phyloP scores from a whole-genome alignment of 2,113 vertebrate species.

The Dicerorhinus sumatrensis region DNA sequence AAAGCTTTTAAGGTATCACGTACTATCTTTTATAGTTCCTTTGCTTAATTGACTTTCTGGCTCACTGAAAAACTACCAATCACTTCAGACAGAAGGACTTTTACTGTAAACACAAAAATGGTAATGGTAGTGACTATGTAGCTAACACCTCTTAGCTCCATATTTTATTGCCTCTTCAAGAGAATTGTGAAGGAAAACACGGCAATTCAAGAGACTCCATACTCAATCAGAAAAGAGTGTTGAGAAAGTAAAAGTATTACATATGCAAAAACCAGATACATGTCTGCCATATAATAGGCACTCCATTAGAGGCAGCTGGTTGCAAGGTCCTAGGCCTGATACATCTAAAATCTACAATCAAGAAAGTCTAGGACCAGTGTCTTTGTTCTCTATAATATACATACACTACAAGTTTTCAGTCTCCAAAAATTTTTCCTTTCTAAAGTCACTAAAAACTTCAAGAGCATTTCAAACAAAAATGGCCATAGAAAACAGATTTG shows the following conservation, averaged over 20 bases:
- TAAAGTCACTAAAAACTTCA: constrained; percentile 17
- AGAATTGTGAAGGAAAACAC: not conserved
- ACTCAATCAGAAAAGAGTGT: not conserved
- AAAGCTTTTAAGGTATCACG: not conserved
- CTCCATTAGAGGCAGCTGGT: not conserved
- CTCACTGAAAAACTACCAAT: not conserved
- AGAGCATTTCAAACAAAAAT: constrained; percentile 46
- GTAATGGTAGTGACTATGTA: not conserved
- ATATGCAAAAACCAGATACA: not conserved
- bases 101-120: not conserved
- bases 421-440: not conserved
- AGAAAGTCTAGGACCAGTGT: not conserved
- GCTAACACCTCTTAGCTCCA: not conserved
- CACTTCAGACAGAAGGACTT: not conserved
- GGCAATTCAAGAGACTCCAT: not conserved
- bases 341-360: not conserved
- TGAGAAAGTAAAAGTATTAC: not conserved
- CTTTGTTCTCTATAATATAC: not conserved
- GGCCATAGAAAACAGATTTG: not conserved
- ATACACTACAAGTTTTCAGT: not conserved
- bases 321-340: not conserved
- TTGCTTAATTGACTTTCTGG: not conserved
- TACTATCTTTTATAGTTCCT: constrained; percentile 6
- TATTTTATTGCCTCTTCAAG: not conserved
- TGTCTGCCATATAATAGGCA: not conserved